phyloP scores from a whole-genome alignment of 2,113 vertebrate species.

The Fukomys damarensis region DNA sequence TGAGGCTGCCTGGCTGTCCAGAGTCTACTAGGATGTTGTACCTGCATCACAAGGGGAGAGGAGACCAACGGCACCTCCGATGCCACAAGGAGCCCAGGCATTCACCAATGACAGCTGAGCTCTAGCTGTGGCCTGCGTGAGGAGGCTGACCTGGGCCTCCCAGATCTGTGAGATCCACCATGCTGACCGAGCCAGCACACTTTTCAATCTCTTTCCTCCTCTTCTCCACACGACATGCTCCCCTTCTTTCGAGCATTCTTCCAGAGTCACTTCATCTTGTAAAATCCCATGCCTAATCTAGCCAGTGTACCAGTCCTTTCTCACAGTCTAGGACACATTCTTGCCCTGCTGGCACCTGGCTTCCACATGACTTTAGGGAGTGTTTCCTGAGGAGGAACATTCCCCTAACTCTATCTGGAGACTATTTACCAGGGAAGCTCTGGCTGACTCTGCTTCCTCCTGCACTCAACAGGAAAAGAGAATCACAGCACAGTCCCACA shows the following conservation, averaged over 20 bases:
- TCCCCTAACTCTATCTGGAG: background rate
- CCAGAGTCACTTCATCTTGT: background rate
- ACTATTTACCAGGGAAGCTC: background rate
- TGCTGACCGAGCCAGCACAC: background rate
- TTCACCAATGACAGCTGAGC: background rate
- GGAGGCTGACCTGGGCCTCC: background rate
- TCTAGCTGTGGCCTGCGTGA: background rate
- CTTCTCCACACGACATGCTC: background rate
- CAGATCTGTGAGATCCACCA: background rate
- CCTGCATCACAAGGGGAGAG: background rate
- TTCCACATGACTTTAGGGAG: background rate
- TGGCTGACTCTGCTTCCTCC: background rate
- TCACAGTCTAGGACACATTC: background rate
- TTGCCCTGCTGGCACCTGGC: background rate
- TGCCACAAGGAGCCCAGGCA: background rate
- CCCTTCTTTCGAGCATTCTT: background rate
- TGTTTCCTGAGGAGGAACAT: conserved; percentile 50
- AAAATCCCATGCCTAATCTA: background rate
- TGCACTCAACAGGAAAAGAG: background rate
- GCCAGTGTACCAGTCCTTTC: background rate
- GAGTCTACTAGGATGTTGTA: background rate
- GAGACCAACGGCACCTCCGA: background rate
- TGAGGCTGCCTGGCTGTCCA: background rate
- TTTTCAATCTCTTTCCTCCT: background rate
- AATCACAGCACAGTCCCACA: background rate